Percentiles rank a stretch among this genome's conserved stretches.
Conservation (phyloP, 2,888 invertebrate genomes). For the Standfussiana lucernea region DNA sequence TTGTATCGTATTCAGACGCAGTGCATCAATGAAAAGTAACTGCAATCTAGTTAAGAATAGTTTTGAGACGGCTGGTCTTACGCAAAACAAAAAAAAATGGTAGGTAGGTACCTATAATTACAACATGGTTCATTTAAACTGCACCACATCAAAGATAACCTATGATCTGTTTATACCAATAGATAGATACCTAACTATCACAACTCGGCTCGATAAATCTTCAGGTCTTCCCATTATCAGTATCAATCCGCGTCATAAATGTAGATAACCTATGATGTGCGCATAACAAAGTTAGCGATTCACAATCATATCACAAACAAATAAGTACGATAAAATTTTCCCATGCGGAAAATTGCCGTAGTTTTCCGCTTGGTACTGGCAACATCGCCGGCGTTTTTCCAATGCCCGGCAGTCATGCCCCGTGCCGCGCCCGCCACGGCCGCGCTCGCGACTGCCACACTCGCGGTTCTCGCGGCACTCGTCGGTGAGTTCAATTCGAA, state of each 20-base stretch:
- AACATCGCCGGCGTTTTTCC: constrained; percentile 52
- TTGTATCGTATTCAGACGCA: not conserved
- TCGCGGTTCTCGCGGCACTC: constrained; percentile 82
- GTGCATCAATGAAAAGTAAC: not conserved
- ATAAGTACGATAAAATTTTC: constrained; percentile 19
- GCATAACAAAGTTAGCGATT: not conserved
- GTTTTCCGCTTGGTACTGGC: constrained; percentile 46
- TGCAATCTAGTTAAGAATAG: not conserved
- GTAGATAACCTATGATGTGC: not conserved
- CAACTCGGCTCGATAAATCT: not conserved
- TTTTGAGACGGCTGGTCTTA: not conserved
- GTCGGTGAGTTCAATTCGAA: constrained; percentile 81
- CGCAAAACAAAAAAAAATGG: not conserved
- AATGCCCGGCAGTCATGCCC: constrained; percentile 81
- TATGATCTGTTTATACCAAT: not conserved
- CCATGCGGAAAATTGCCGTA: constrained; percentile 24
- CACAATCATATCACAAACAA: not conserved
- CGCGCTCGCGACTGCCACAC: constrained; percentile 73
- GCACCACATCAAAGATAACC: not conserved
- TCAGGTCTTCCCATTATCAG: not conserved
- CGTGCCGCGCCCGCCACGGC: constrained; percentile 76
- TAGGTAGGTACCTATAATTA: not conserved
- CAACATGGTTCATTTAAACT: not conserved
- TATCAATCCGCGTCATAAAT: not conserved
- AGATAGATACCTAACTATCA: not conserved